These are phyloP conservation scores for Drosophila ficusphila DNA, from an alignment of 1,140 invertebrate species.

Conservation along the genomic window DNA sequence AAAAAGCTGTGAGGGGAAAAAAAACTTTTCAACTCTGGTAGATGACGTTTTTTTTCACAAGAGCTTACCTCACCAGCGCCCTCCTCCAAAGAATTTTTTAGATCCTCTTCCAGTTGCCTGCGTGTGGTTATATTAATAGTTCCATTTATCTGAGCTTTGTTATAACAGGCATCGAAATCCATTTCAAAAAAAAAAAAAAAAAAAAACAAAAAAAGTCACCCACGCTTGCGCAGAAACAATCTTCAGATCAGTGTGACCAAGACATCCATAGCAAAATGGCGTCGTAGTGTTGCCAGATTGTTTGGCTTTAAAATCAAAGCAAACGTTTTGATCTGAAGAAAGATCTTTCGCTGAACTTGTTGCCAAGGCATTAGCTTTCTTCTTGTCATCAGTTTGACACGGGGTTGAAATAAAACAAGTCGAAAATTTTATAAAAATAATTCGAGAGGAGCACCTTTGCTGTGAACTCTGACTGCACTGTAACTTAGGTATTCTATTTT, in stretches of 20 bases:
- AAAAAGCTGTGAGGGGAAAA: constrained; percentile 44
- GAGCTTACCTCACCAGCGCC: constrained; percentile 50
- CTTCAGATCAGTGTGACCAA: neutral
- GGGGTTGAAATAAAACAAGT: neutral
- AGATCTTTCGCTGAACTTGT: neutral
- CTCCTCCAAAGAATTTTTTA: neutral
- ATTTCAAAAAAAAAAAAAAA: constrained; percentile 4
- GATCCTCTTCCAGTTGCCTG: neutral
- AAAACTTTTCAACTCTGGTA: neutral
- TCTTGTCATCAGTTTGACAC: neutral
- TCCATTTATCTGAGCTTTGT: constrained; percentile 38
- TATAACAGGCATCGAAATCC: constrained; percentile 27
- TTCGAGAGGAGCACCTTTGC: neutral
- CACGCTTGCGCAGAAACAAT: constrained; percentile 18
- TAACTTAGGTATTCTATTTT: constrained; percentile 10
- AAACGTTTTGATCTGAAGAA: neutral
- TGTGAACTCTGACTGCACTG: neutral
- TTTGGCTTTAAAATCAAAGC: neutral
- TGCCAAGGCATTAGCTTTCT: neutral
- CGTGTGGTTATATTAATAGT: constrained; percentile 39
- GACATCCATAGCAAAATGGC: too few relatives aligned
- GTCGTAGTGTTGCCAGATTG: neutral
- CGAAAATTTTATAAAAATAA: neutral
- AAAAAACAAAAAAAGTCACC: neutral
- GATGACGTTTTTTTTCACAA: neutral